These are phyloP conservation scores for Pogonomyrmex californicus DNA, from an alignment of 1,140 invertebrate genomes.

Conservation along the genomic window DNA sequence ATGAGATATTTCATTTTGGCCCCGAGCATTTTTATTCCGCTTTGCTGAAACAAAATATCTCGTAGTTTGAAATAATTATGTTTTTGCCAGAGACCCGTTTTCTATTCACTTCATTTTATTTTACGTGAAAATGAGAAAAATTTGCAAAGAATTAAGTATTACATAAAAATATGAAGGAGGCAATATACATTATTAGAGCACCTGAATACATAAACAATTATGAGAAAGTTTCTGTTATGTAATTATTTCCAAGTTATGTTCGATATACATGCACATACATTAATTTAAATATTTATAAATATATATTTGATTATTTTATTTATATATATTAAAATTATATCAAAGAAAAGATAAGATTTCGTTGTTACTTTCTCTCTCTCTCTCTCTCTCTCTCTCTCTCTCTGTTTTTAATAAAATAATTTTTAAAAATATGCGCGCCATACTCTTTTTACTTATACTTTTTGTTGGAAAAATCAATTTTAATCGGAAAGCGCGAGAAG, in stretches of 20 bases:
- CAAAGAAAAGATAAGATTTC: not conserved
- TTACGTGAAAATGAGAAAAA: constrained; percentile 28
- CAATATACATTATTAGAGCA: not conserved
- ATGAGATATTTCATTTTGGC: constrained; percentile 20
- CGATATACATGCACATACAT: not conserved
- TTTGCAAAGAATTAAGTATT: constrained; percentile 41
- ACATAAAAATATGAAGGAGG: constrained; percentile 28
- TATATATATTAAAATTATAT: constrained; percentile 1
- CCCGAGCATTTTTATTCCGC: constrained; percentile 7
- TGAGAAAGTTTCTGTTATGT: not conserved
- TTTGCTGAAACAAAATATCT: constrained; percentile 37
- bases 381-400: not conserved
- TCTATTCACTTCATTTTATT: constrained; percentile 35
- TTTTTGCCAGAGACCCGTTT: constrained; percentile 29
- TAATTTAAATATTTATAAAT: constrained; percentile 6
- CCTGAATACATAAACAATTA: not conserved
- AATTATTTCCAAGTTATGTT: not conserved
- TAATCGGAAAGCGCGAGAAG: constrained; percentile 52
- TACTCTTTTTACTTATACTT: not conserved
- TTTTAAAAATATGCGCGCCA: not conserved
- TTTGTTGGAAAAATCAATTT: constrained; percentile 55
- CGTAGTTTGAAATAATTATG: constrained; percentile 54
- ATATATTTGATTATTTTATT: constrained; percentile 6
- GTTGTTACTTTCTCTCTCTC: too few relatives aligned
- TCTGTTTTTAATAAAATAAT: not conserved